Percentiles rank a stretch among this genome's conserved stretches.
phyloP scores from a whole-genome alignment of 1,140 invertebrate genomes.

The Diorhabda sublineata region DNA sequence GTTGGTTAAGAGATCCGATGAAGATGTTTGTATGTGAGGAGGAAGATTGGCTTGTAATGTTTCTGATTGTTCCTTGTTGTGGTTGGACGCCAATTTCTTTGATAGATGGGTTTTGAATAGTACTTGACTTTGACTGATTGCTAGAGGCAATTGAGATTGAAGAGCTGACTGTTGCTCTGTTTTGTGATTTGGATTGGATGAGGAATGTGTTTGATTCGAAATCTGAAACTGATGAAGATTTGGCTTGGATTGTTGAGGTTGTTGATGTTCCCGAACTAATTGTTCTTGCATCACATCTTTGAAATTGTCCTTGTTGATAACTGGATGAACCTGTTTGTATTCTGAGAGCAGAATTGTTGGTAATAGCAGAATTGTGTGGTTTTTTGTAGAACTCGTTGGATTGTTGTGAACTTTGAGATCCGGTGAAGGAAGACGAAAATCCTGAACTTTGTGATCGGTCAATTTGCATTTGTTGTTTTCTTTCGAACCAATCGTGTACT shows the following conservation, averaged over 20 bases:
- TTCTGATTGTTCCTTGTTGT: neutral
- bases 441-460: neutral
- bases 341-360: no score
- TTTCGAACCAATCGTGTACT: slow-evolving; percentile 5
- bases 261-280: no score
- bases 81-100: neutral
- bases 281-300: no score
- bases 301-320: no score
- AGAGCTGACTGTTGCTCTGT: no score
- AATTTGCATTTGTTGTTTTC: slow-evolving; percentile 11
- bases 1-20: no score
- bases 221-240: no score
- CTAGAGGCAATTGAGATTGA: neutral
- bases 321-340: slow-evolving; percentile 5
- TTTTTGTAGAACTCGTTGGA: neutral
- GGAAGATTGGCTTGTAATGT: neutral
- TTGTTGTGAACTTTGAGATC: neutral
- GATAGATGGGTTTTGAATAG: neutral
- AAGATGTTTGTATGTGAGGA: no score
- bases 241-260: no score
- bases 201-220: no score
- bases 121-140: neutral
- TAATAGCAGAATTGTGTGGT: no score
- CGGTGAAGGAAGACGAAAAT: neutral
- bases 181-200: no score